Evolutionary conservation across 2,797 vertebrate species (phyloP), one percentile per base, ranked within the genome.

Genomic region (Liasis olivaceus): DNA sequence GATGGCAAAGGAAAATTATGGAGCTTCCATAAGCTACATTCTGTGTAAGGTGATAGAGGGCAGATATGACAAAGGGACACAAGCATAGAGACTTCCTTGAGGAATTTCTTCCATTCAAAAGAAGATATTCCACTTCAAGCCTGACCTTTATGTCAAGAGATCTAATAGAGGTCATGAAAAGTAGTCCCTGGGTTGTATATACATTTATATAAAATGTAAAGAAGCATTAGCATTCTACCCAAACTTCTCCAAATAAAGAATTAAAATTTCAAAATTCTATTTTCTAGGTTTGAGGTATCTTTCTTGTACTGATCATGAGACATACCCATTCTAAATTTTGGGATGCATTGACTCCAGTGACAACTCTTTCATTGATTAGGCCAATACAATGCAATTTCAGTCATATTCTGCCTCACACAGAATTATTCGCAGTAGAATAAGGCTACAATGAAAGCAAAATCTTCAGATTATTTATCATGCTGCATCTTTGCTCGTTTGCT

Each of bases 1-100:
- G 84, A 97, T 47, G 88, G 96, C 95, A 96, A 96, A 90, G 93
- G 91, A 93, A 93, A 97, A 96, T 92, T 92, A 92, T 1, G 95
- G 95, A 90, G 91, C 94, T 96, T 96, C 96, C 92, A 85, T 92
- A 95, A 85, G 66, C 85, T 94, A 85, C 94, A 96, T 63, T 96
- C 66, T 28, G 26, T 66, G 12, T 1, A n/a, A 81, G 84, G 91
- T 90, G 93, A 89, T 89, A 88, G 51, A 4, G 0, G 4, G 0
- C 0, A 42, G 88, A 28, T 28, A 0, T 58, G 84, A 93, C 31
- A n/a, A 28, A 66, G 15, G 5, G 26, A 94, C 13, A 60, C 28
- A 59, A 47, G 90, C 47, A 0, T 59, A 62, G 12, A 90, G 47
- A 42, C n/a, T 36, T 94, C 28, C 2, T 91, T 64, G n/a, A 42